These are phyloP conservation scores for Pterocles gutturalis DNA, from an alignment of 2,113 vertebrate genomes.

Conservation along the genomic window DNA sequence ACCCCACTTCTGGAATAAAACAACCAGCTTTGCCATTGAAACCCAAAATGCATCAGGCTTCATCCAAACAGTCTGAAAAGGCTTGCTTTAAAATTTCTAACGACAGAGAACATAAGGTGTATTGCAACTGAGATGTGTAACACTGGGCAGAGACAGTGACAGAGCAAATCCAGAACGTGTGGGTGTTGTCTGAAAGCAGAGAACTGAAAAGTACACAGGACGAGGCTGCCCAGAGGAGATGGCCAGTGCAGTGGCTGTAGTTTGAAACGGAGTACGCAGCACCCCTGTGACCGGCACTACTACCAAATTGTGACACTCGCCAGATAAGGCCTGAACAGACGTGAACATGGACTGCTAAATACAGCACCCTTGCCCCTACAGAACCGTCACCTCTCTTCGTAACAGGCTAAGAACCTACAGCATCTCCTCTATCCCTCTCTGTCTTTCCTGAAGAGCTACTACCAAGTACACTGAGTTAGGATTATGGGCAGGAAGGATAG, in stretches of 20 bases:
- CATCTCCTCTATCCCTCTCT: neutral
- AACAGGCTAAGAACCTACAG: neutral
- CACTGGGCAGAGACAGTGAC: neutral
- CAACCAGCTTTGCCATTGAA: neutral
- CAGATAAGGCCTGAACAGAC: neutral
- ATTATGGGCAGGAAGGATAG: neutral
- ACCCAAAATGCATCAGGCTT: neutral
- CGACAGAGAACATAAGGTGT: neutral
- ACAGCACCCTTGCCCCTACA: neutral
- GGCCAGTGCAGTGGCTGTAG: neutral
- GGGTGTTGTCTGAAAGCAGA: neutral
- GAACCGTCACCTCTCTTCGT: neutral
- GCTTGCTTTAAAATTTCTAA: neutral
- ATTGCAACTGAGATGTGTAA: neutral
- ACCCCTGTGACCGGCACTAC: rapidly evolving
- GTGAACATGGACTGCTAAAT: neutral
- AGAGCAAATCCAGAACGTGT: neutral
- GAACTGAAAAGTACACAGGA: neutral
- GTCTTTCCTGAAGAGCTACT: neutral
- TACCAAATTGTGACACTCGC: rapidly evolving
- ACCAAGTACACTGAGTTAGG: neutral
- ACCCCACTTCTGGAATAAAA: neutral
- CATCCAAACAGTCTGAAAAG: neutral
- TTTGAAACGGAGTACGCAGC: neutral
- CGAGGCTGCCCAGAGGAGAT: neutral